These are phyloP conservation scores for Eunapius fragilis DNA, from an alignment of 37 sponge, comb jelly and placozoan genomes.

Conservation along the genomic window DNA sequence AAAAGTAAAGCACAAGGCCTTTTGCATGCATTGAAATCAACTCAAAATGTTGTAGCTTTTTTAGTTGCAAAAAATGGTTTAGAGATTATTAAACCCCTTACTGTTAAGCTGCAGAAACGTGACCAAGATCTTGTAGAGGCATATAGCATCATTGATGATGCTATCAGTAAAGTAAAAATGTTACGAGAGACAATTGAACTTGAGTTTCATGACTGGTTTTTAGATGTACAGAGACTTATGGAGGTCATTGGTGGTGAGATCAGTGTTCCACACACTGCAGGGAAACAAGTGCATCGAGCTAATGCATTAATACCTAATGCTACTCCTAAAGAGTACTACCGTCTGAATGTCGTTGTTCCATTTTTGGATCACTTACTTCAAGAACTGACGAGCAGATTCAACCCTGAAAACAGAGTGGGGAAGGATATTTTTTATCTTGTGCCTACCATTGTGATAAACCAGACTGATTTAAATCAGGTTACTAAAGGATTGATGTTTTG, in stretches of 20 bases:
- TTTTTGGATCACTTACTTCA: constrained; percentile 33
- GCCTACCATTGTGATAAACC: too few relatives aligned
- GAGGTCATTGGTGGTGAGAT: too few relatives aligned
- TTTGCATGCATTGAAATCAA: constrained; percentile 23
- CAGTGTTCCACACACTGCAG: constrained; percentile 11
- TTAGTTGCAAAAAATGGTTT: constrained; percentile 30
- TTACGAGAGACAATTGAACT: too few relatives aligned
- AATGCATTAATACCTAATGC: constrained; percentile 36
- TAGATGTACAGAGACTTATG: too few relatives aligned
- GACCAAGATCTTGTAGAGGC: constrained; percentile 39
- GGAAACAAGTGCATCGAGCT: constrained; percentile 18
- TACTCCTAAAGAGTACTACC: constrained; percentile 23
- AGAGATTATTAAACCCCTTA: constrained; percentile 17
- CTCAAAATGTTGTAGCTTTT: constrained; percentile 36
- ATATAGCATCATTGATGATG: constrained; percentile 12
- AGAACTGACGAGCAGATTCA: constrained; percentile 33
- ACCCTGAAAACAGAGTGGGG: too few relatives aligned
- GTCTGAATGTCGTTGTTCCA: constrained; percentile 7
- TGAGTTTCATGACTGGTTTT: too few relatives aligned
- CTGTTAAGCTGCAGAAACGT: constrained; percentile 41
- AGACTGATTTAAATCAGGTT: too few relatives aligned
- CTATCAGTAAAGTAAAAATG: background rate
- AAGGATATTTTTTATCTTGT: too few relatives aligned
- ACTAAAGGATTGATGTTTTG: too few relatives aligned
- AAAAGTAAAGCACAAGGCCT: constrained; percentile 55